Evolutionary conservation across 37 sponge, comb jelly and placozoan species (phyloP).

Genomic region (Geodia barretti): DNA sequence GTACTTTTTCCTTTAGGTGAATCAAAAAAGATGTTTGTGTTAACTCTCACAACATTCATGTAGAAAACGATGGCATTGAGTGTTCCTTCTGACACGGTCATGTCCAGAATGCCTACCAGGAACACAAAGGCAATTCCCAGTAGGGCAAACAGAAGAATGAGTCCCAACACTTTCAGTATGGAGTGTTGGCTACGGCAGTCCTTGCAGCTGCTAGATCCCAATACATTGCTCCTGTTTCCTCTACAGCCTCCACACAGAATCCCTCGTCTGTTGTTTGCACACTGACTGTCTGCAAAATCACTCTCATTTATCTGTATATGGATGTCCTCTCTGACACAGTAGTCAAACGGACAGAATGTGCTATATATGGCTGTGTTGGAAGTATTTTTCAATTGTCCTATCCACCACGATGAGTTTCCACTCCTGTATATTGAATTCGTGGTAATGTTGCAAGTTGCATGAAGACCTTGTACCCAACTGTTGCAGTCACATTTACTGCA

Average conservation of each 20-base stretch:
- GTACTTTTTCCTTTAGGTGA: not conserved
- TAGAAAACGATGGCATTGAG: slow-evolving; percentile 6
- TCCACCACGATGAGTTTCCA: not conserved
- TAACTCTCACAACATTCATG: not conserved
- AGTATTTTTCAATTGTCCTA: not conserved
- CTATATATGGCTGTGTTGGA: not conserved
- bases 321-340: not conserved
- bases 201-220: not conserved
- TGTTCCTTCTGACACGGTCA: slow-evolving; percentile 10
- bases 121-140: not conserved
- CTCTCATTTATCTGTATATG: not conserved
- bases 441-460: not conserved
- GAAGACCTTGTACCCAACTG: too few species aligned
- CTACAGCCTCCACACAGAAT: slow-evolving; percentile 1
- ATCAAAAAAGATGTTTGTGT: not conserved
- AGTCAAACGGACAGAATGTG: slow-evolving; percentile 3
- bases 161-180: not conserved
- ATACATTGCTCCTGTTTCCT: not conserved
- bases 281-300: not conserved
- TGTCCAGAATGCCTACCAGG: not conserved
- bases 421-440: not conserved
- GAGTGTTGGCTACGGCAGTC: not conserved
- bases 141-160: not conserved
- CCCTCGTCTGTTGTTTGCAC: not conserved
- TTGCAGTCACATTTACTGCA: too few species aligned